Conservation (phyloP, 2,888 invertebrate species). For the Volucella zonaria region DNA sequence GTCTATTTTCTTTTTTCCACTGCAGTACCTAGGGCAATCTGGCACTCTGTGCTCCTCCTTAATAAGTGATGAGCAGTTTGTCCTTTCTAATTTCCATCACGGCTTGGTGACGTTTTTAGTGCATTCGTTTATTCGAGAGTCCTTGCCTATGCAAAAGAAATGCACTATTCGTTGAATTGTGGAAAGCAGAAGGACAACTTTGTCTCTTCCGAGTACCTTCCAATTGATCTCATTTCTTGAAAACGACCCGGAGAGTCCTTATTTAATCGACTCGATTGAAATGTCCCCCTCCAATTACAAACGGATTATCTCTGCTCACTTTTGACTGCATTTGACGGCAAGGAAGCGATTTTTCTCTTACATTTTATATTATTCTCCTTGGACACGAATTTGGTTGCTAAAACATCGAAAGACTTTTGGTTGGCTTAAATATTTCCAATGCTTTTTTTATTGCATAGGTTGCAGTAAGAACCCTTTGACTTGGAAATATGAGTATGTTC, state of each 20-base stretch:
- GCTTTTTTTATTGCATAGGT: no score
- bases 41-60: slow-evolving; percentile 16
- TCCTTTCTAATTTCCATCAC: slow-evolving; percentile 45
- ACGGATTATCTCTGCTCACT: neutral
- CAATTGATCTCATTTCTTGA: slow-evolving; percentile 38
- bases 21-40: neutral
- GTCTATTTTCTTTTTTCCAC: no score
- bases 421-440: no score
- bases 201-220: slow-evolving; percentile 6
- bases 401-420: no score
- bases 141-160: slow-evolving; percentile 1
- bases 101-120: slow-evolving; percentile 44
- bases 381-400: no score
- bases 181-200: neutral
- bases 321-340: neutral
- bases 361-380: no score
- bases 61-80: slow-evolving; percentile 49
- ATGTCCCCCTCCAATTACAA: neutral
- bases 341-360: no score
- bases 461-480: no score
- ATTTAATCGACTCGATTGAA: neutral
- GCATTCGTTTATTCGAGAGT: slow-evolving; percentile 13
- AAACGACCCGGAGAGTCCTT: neutral
- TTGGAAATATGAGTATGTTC: no score
- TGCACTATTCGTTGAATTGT: neutral